Evolutionary conservation across 2,888 invertebrate genomes (phyloP).

Genomic region (Blera fallax): DNA sequence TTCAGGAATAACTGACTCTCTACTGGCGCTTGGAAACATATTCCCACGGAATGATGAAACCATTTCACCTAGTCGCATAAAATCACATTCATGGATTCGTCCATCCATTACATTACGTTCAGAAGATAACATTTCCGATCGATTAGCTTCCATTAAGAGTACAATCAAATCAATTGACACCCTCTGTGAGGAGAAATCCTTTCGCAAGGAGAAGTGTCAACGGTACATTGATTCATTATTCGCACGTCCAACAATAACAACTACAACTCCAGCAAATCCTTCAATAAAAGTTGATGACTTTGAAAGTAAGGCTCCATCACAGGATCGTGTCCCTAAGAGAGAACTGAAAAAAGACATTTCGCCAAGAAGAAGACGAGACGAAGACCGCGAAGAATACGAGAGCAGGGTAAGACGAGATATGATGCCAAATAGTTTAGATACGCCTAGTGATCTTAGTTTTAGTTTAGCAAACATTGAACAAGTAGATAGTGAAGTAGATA

Average conservation of each 20-base stretch:
- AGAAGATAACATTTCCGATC: conserved; percentile 81
- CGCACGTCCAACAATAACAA: conserved; percentile 42
- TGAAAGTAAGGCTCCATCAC: conserved; percentile 6
- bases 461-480: conserved; percentile 79
- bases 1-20: conserved; percentile 50
- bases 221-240: conserved; percentile 80
- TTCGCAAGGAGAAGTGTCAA: conserved; percentile 79
- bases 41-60: conserved; percentile 30
- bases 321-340: conserved; percentile 74
- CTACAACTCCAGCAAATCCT: conserved; percentile 15
- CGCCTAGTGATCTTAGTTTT: conserved; percentile 78
- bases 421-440: conserved; percentile 80
- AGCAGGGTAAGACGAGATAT: conserved; percentile 81
- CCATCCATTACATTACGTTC: conserved; percentile 76
- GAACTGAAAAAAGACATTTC: conserved; percentile 79
- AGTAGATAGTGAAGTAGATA: conserved; percentile 81
- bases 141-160: conserved; percentile 81
- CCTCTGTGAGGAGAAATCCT: conserved; percentile 80
- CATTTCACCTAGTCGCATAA: conserved; percentile 47
- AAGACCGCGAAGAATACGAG: conserved; percentile 80
- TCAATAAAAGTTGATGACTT: conserved; percentile 74
- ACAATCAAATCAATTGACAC: conserved; percentile 81
- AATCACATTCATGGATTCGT: conserved; percentile 57
- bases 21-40: conserved; percentile 48
- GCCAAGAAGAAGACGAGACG: conserved; percentile 78